Percentiles rank a stretch among this genome's conserved stretches.
These are phyloP conservation scores for Cynaeus angustus DNA, from an alignment of 2,888 invertebrate genomes.

Conservation along the genomic window DNA sequence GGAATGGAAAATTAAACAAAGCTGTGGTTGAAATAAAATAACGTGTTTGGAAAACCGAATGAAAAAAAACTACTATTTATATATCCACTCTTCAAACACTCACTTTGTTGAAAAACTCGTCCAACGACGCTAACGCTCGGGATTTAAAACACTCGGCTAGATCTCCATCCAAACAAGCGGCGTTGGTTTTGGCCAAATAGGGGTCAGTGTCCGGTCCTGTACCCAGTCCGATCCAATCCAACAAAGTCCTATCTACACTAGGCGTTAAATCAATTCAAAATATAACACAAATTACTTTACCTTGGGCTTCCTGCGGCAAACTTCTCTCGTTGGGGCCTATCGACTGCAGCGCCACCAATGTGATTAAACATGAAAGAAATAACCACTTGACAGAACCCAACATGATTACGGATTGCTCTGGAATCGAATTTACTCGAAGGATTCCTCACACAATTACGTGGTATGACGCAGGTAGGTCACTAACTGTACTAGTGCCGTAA, in stretches of 20 bases:
- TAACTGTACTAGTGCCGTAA: conserved; percentile 60
- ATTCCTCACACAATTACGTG: conserved; percentile 38
- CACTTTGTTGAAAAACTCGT: conserved; percentile 84
- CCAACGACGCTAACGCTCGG: conserved; percentile 82
- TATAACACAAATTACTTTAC: conserved; percentile 59
- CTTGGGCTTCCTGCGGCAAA: conserved; percentile 64
- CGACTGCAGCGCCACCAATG: conserved; percentile 75
- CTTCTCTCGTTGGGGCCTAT: conserved; percentile 69
- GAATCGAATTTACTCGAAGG: conserved; percentile 50
- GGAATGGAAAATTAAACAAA: background rate
- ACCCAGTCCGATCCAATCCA: conserved; percentile 88
- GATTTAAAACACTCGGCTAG: conserved; percentile 91
- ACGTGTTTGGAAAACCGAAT: no score
- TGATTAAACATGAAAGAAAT: conserved; percentile 73
- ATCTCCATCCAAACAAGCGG: conserved; percentile 85
- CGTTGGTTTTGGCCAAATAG: conserved; percentile 83
- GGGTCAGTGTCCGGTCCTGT: conserved; percentile 84
- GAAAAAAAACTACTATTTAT: no score
- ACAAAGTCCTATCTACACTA: conserved; percentile 76
- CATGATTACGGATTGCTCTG: conserved; percentile 58
- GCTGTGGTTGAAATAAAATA: no score
- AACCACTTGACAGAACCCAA: conserved; percentile 73
- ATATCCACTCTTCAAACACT: no score
- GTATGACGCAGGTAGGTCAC: conserved; percentile 59
- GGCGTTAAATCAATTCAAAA: conserved; percentile 11